Percentiles rank a stretch among this genome's conserved stretches.
phyloP scores from a whole-genome alignment of 2,888 invertebrate species.

The Parapristionchus giblindavisi region DNA sequence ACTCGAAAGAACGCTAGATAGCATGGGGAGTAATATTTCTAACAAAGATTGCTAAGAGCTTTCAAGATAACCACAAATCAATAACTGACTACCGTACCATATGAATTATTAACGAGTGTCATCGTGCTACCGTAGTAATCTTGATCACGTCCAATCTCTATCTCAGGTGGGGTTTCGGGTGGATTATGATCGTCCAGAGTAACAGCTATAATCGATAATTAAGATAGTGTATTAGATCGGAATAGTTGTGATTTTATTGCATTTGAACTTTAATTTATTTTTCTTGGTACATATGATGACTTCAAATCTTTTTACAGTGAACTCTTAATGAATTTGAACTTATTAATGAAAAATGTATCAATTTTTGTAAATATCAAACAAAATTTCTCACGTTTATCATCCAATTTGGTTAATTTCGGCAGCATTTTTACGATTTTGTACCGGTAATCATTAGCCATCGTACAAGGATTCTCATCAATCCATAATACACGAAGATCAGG shows the following conservation, averaged over 20 bases:
- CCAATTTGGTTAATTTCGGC: conserved; percentile 56
- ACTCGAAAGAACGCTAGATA: too few relatives aligned
- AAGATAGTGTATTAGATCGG: too few relatives aligned
- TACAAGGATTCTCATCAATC: conserved; percentile 63
- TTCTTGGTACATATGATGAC: too few relatives aligned
- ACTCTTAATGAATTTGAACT: too few relatives aligned
- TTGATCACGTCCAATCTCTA: conserved; percentile 30
- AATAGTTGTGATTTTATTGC: too few relatives aligned
- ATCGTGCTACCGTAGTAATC: conserved; percentile 29
- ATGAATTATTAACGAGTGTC: conserved; percentile 32
- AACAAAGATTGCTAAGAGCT: too few relatives aligned
- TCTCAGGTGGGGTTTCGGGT: conserved; percentile 24
- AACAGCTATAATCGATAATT: conserved; percentile 6
- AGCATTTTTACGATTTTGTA: conserved; percentile 46
- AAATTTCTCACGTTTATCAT: conserved; percentile 56
- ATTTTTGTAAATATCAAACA: neutral
- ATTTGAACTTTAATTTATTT: too few relatives aligned
- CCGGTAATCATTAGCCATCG: conserved; percentile 50
- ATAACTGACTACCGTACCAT: neutral
- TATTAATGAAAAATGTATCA: too few relatives aligned
- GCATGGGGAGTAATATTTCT: too few relatives aligned
- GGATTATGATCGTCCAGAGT: conserved; percentile 32
- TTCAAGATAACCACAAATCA: neutral
- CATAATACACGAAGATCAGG: conserved; percentile 51
- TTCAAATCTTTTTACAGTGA: too few relatives aligned